These are phyloP conservation scores for Ctenomys sociabilis DNA, from an alignment of 2,113 vertebrate genomes.

Conservation along the genomic window DNA sequence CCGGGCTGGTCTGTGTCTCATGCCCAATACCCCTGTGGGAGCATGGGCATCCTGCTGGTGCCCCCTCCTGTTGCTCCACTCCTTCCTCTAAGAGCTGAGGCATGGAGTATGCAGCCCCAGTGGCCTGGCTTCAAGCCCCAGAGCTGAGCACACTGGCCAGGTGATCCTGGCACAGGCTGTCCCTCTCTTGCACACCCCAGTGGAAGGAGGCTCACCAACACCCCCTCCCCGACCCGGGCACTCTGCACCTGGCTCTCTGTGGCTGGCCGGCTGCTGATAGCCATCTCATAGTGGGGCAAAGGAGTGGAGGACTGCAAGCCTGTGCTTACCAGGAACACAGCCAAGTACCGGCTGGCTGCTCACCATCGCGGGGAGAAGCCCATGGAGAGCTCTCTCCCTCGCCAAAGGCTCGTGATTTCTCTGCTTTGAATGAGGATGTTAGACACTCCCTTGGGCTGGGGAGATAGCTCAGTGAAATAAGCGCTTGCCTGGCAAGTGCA, in stretches of 20 bases:
- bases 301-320: background rate
- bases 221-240: too few relatives aligned
- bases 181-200: too few relatives aligned
- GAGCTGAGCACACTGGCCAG: accelerated
- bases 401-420: background rate
- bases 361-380: accelerated
- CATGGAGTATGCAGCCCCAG: accelerated
- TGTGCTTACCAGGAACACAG: accelerated
- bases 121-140: background rate
- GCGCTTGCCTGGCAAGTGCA: too few relatives aligned
- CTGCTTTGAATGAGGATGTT: background rate
- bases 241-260: accelerated
- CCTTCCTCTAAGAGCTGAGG: too few relatives aligned
- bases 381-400: accelerated
- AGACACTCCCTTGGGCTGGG: background rate
- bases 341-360: accelerated
- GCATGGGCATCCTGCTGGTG: background rate
- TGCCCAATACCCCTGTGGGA: background rate
- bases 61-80: background rate
- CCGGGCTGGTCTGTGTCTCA: background rate
- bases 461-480: too few relatives aligned
- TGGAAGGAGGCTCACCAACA: background rate
- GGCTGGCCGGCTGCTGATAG: background rate
- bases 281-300: background rate
- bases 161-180: background rate